A percentile compares a stretch with the other conserved stretches of the same genome.
These are phyloP conservation scores for Mystacides longicornis DNA, from an alignment of 2,888 invertebrate species.

Conservation along the genomic window DNA sequence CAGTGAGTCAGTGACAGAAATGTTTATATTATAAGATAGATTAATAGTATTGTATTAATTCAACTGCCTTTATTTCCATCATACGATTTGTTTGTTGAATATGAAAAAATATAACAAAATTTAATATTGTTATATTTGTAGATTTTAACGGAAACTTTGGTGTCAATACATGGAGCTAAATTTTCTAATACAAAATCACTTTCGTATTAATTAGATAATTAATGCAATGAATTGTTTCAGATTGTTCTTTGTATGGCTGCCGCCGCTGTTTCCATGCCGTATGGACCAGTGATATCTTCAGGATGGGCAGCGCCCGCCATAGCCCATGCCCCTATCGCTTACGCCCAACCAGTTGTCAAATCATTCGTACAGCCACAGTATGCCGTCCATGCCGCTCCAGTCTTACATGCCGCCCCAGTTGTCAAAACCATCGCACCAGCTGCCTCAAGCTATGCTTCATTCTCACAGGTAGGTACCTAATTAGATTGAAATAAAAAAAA, in stretches of 20 bases:
- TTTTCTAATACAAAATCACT: too few species aligned
- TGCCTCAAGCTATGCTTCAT: constrained; percentile 53
- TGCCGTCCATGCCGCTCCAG: neutral
- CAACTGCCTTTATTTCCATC: too few species aligned
- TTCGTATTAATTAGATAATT: too few species aligned
- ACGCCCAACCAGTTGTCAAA: constrained; percentile 23
- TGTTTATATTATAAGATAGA: too few species aligned
- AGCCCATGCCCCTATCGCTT: constrained; percentile 28
- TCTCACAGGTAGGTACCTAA: constrained; percentile 43
- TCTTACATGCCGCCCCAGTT: constrained; percentile 28
- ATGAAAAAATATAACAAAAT: too few species aligned
- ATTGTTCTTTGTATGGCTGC: constrained; percentile 38
- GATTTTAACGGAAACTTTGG: too few species aligned
- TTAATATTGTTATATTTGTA: too few species aligned
- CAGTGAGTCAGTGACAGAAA: too few species aligned
- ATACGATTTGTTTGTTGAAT: too few species aligned
- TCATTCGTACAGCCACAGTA: constrained; percentile 16
- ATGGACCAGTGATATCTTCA: constrained; percentile 28
- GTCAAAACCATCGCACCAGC: constrained; percentile 37
- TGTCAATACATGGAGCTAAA: too few species aligned
- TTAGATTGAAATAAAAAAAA: too few species aligned
- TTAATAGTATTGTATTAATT: too few species aligned
- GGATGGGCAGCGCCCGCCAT: constrained; percentile 31
- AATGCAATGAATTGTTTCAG: constrained; percentile 30
- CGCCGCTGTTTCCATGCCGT: constrained; percentile 38